A percentile compares a stretch with the other conserved stretches of the same genome.
Evolutionary conservation across 2,888 invertebrate genomes (phyloP).

Genomic region (Pandemis cinnamomeana): DNA sequence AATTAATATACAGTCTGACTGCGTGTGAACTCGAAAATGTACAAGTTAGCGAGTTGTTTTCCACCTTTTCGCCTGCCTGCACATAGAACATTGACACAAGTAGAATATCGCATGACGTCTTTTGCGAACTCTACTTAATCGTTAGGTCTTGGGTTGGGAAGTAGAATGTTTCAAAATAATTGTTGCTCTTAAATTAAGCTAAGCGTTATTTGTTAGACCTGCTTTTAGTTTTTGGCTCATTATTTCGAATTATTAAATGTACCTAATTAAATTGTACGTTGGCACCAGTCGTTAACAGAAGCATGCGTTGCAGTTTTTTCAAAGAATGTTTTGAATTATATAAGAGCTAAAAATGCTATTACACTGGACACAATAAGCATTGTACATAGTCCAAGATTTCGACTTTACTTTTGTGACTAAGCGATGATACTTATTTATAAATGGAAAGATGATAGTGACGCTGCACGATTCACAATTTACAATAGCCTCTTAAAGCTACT

Average conservation of each 20-base stretch:
- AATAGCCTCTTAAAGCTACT: conserved; percentile 51
- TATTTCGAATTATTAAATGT: background rate
- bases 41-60: background rate
- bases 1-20: conserved; percentile 1
- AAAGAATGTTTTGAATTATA: background rate
- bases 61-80: background rate
- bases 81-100: background rate
- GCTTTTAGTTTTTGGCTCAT: background rate
- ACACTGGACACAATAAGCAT: conserved; percentile 11
- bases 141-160: background rate
- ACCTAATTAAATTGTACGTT: background rate
- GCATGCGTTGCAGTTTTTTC: background rate
- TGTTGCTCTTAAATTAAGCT: background rate
- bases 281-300: background rate
- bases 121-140: background rate
- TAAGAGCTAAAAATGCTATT: background rate
- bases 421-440: conserved; percentile 29
- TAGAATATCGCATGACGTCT: background rate
- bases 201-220: background rate
- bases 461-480: conserved; percentile 44
- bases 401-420: conserved; percentile 33
- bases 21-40: background rate
- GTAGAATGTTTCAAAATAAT: background rate
- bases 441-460: conserved; percentile 46
- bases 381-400: conserved; percentile 10